Conservation (phyloP, 2,797 vertebrate species). For the Octomys mimax region DNA sequence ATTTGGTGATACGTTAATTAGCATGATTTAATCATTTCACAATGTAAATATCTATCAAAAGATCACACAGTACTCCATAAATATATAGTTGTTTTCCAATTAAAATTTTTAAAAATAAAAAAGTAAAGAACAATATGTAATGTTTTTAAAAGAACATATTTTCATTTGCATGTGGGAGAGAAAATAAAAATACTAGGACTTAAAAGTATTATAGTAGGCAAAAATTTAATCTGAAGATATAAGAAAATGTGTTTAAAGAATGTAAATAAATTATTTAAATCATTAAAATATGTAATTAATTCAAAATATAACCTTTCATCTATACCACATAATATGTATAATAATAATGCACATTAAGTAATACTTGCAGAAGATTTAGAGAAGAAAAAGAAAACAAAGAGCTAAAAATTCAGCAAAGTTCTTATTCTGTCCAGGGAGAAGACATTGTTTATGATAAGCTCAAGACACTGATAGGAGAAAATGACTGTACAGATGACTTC, state of each 20-base stretch:
- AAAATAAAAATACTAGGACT: neutral
- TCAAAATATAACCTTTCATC: neutral
- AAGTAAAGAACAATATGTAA: neutral
- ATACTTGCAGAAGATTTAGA: neutral
- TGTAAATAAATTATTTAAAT: neutral
- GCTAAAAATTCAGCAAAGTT: neutral
- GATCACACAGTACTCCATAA: neutral
- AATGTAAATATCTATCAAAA: neutral
- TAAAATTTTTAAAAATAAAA: neutral
- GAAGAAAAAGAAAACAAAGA: neutral
- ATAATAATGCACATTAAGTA: neutral
- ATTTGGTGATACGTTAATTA: no score
- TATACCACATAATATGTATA: neutral
- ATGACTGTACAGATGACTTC: neutral
- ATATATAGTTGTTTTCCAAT: neutral
- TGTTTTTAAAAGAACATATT: neutral
- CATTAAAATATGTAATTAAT: neutral
- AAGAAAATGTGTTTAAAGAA: neutral
- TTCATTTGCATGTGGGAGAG: neutral
- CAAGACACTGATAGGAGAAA: neutral
- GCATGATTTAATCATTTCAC: neutral
- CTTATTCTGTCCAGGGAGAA: neutral
- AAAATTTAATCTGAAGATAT: neutral
- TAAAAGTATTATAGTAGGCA: neutral
- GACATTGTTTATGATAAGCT: neutral